These are phyloP conservation scores for Esox masquinongy DNA, from an alignment of 2,797 vertebrate species.

Conservation along the genomic window DNA sequence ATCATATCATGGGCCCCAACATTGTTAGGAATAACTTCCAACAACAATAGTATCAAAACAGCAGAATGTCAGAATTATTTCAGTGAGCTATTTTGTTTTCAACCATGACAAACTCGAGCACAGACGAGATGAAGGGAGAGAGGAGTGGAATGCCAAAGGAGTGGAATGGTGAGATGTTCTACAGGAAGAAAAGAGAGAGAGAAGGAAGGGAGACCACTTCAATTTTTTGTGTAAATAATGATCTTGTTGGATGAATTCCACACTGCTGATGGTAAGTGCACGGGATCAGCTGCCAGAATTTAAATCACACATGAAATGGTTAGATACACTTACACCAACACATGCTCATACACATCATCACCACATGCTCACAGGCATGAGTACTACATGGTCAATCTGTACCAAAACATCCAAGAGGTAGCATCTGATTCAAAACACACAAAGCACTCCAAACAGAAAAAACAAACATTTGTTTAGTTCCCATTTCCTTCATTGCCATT, in stretches of 20 bases:
- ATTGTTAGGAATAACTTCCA: conserved; percentile 30
- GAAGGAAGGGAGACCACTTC: conserved; percentile 40
- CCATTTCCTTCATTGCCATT: conserved; percentile 45
- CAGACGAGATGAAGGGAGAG: conserved; percentile 15
- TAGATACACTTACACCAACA: conserved; percentile 31
- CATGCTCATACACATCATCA: conserved; percentile 18
- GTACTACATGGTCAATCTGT: conserved; percentile 24
- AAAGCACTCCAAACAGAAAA: conserved; percentile 38
- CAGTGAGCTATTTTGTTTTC: conserved; percentile 51
- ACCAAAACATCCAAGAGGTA: conserved; percentile 19
- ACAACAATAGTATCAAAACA: conserved; percentile 14
- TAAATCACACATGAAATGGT: conserved; percentile 13
- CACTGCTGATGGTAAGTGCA: conserved; percentile 28
- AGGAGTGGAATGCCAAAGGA: conserved; percentile 19
- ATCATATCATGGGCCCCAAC: conserved; percentile 20
- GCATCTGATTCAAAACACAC: conserved; percentile 37
- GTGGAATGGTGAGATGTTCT: conserved; percentile 18
- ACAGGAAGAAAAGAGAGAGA: neutral
- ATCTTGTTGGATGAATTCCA: conserved; percentile 50
- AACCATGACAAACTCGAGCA: neutral
- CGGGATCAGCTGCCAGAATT: conserved; percentile 34
- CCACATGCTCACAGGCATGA: conserved; percentile 19
- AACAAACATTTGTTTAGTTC: conserved; percentile 30
- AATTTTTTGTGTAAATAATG: conserved; percentile 17
- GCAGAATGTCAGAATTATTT: conserved; percentile 34